Percentiles rank a stretch among this genome's conserved stretches.
phyloP scores from a whole-genome alignment of 2,113 vertebrate species.

The Gavialis gangeticus region DNA sequence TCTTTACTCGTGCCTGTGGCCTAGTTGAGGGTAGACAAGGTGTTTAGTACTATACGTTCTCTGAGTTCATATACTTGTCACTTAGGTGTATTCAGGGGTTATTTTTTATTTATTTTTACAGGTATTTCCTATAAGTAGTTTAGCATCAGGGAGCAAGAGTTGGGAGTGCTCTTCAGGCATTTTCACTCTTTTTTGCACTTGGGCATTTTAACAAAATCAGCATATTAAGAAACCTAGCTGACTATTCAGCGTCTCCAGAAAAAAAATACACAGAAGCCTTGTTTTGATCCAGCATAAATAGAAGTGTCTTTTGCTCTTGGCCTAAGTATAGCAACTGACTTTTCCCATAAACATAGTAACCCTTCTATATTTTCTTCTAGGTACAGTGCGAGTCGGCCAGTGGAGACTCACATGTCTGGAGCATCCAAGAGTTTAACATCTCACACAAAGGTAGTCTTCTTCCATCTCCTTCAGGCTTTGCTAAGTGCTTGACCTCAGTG shows the following conservation, averaged over 20 bases:
- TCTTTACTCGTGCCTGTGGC: neutral
- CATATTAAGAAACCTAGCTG: neutral
- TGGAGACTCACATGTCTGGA: slow-evolving; percentile 91
- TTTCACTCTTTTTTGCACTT: neutral
- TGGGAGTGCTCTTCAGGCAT: neutral
- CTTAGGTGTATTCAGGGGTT: neutral
- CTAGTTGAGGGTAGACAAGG: neutral
- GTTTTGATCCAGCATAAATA: neutral
- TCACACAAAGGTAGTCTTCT: slow-evolving; percentile 84
- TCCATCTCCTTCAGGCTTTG: neutral
- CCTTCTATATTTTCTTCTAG: slow-evolving; percentile 65
- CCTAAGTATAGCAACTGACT: neutral
- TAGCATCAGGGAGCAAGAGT: neutral
- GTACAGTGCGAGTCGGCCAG: slow-evolving; percentile 92
- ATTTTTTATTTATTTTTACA: neutral
- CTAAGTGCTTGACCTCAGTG: neutral
- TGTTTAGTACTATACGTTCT: neutral
- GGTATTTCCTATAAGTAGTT: neutral
- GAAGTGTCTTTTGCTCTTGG: neutral
- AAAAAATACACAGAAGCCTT: neutral
- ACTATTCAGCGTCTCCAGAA: neutral
- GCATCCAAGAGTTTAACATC: slow-evolving; percentile 86
- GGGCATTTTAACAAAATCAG: neutral
- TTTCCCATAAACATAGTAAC: neutral
- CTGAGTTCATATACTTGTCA: neutral